Percentiles rank a stretch among this genome's conserved stretches.
These are phyloP conservation scores for Lates japonicus DNA, from an alignment of 2,797 vertebrate genomes.

Conservation along the genomic window DNA sequence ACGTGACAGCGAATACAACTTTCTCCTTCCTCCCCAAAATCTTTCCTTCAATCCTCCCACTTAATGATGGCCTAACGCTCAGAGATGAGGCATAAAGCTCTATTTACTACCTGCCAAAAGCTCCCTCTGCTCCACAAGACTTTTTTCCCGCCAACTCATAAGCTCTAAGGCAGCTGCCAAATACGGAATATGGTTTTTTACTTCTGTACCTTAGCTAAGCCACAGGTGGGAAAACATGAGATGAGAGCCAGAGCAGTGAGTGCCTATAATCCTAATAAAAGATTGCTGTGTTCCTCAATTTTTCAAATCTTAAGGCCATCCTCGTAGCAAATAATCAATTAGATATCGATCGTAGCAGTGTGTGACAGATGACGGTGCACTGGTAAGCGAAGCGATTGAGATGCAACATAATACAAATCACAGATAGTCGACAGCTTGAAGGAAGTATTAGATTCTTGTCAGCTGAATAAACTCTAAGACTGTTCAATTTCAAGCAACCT, in stretches of 20 bases:
- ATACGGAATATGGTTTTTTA: slow-evolving; percentile 34
- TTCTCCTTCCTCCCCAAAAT: slow-evolving; percentile 41
- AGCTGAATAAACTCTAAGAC: slow-evolving; percentile 32
- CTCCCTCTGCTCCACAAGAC: slow-evolving; percentile 38
- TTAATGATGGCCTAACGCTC: slow-evolving; percentile 23
- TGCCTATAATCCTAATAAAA: slow-evolving; percentile 16
- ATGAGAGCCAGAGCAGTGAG: slow-evolving; percentile 31
- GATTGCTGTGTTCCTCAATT: neutral
- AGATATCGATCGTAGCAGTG: slow-evolving; percentile 6
- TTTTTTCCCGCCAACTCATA: slow-evolving; percentile 25
- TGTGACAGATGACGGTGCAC: slow-evolving; percentile 17
- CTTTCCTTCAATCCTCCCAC: slow-evolving; percentile 31
- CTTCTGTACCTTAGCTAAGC: slow-evolving; percentile 43
- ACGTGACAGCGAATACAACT: slow-evolving; percentile 35
- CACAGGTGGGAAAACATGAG: slow-evolving; percentile 45
- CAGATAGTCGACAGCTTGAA: slow-evolving; percentile 33
- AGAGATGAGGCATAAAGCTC: slow-evolving; percentile 50
- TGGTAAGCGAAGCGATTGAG: slow-evolving; percentile 27
- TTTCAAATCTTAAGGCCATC: slow-evolving; percentile 50
- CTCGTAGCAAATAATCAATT: slow-evolving; percentile 14
- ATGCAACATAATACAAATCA: slow-evolving; percentile 35
- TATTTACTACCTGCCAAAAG: slow-evolving; percentile 55
- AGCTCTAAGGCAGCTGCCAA: slow-evolving; percentile 53
- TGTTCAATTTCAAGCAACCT: slow-evolving; percentile 40
- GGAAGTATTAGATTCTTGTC: slow-evolving; percentile 33